Evolutionary conservation across 1,140 invertebrate genomes (phyloP).

Genomic region (Micrasema longulum): DNA sequence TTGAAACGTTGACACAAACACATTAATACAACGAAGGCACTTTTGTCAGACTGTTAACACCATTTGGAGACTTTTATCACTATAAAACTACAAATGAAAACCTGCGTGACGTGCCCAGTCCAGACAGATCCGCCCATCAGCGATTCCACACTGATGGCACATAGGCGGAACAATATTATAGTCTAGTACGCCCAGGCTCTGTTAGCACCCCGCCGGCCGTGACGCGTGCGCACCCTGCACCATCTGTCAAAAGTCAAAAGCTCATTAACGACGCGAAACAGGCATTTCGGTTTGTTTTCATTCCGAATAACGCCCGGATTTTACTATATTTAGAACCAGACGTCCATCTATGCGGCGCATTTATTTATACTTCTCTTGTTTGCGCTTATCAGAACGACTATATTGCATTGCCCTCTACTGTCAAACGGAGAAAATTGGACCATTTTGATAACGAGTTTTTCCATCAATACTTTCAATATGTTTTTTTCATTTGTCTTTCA

Average conservation of each 20-base stretch:
- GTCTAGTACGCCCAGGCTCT: neutral
- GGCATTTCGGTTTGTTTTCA: slow-evolving; percentile 2
- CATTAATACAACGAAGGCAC: slow-evolving; percentile 45
- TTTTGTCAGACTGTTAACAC: slow-evolving; percentile 41
- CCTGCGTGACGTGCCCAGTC: neutral
- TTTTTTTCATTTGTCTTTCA: too few species aligned
- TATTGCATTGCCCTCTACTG: neutral
- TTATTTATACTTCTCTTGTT: slow-evolving; percentile 15
- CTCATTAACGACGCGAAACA: neutral
- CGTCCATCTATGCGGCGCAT: slow-evolving; percentile 1
- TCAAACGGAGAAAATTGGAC: neutral
- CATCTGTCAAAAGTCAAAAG: slow-evolving; percentile 31
- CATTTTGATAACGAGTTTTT: neutral
- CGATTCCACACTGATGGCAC: slow-evolving; percentile 19
- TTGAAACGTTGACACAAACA: slow-evolving; percentile 37
- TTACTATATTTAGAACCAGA: slow-evolving; percentile 28
- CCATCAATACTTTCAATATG: too few species aligned
- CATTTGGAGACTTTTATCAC: slow-evolving; percentile 25
- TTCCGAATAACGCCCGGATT: slow-evolving; percentile 28
- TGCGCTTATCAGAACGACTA: neutral
- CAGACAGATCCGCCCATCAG: slow-evolving; percentile 30
- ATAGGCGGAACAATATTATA: too few species aligned
- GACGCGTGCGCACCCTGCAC: slow-evolving; percentile 37
- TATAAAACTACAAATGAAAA: slow-evolving; percentile 43
- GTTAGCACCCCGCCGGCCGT: neutral